Evolutionary conservation across 2,888 invertebrate genomes (phyloP).

Genomic region (Drosophila gaucha): DNA sequence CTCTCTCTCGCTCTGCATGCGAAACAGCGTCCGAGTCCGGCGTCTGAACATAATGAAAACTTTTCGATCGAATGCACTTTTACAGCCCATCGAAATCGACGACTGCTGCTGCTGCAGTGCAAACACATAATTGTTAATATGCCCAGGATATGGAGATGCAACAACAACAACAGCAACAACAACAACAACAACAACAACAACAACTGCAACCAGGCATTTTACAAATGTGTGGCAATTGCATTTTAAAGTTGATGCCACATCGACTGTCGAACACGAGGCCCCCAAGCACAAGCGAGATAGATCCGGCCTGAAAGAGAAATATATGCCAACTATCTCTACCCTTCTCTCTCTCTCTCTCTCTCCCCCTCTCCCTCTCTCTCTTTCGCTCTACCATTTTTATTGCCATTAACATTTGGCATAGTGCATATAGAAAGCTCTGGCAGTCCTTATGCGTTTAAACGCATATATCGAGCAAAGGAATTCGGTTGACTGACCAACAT

Average conservation of each 20-base stretch:
- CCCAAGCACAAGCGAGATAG: conserved; percentile 22
- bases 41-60: conserved; percentile 70
- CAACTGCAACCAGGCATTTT: conserved; percentile 42
- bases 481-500: conserved; percentile 48
- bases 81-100: conserved; percentile 48
- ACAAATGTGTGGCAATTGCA: conserved; percentile 68
- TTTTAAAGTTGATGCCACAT: conserved; percentile 60
- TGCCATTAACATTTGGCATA: conserved; percentile 56
- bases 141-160: conserved; percentile 60
- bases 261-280: conserved; percentile 20
- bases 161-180: conserved; percentile 22
- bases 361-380: not conserved
- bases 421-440: not conserved
- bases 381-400: conserved; percentile 37
- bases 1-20: not conserved
- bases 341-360: not conserved
- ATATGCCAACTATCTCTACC: conserved; percentile 2
- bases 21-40: conserved; percentile 21
- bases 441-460: not conserved
- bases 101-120: conserved; percentile 46
- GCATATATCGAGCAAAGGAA: conserved; percentile 1
- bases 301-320: not conserved
- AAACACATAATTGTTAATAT: conserved; percentile 72
- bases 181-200: conserved; percentile 9
- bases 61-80: conserved; percentile 78